Evolutionary conservation across 1,140 invertebrate species (phyloP).

Genomic region (Nasonia vitripennis): DNA sequence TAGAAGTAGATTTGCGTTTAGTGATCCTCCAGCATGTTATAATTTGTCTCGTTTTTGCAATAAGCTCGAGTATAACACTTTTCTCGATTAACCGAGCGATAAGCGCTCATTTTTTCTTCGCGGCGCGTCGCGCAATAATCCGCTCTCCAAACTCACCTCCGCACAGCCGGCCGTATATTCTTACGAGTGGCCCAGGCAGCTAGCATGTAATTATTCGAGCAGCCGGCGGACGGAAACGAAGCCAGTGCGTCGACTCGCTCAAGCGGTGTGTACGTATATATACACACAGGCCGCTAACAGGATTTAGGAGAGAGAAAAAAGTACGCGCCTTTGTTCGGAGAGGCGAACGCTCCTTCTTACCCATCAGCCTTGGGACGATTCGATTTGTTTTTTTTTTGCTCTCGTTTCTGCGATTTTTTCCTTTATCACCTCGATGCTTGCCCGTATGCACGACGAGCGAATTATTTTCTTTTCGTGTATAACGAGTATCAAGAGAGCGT

Average conservation of each 20-base stretch:
- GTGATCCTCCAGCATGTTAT: neutral
- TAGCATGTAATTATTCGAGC: constrained; percentile 32
- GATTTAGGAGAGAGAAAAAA: neutral
- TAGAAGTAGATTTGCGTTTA: neutral
- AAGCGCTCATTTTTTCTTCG: neutral
- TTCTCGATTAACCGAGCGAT: neutral
- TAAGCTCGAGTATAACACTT: neutral
- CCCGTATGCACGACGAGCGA: neutral
- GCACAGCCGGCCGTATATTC: neutral
- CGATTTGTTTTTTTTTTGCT: neutral
- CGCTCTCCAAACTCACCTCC: neutral
- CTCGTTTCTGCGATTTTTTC: neutral
- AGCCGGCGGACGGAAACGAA: neutral
- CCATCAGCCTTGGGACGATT: neutral
- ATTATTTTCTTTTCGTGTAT: neutral
- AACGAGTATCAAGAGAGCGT: too few species aligned
- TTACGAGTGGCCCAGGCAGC: neutral
- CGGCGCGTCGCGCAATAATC: neutral
- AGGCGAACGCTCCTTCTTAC: constrained; percentile 10
- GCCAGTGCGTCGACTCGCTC: neutral
- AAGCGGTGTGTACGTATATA: neutral
- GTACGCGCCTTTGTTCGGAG: constrained; percentile 1
- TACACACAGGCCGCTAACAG: neutral
- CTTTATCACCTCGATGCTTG: neutral
- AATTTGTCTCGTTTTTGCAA: neutral